Evolutionary conservation across 2,113 vertebrate genomes (phyloP).

Genomic region (Campylorhamphus procurvoides): DNA sequence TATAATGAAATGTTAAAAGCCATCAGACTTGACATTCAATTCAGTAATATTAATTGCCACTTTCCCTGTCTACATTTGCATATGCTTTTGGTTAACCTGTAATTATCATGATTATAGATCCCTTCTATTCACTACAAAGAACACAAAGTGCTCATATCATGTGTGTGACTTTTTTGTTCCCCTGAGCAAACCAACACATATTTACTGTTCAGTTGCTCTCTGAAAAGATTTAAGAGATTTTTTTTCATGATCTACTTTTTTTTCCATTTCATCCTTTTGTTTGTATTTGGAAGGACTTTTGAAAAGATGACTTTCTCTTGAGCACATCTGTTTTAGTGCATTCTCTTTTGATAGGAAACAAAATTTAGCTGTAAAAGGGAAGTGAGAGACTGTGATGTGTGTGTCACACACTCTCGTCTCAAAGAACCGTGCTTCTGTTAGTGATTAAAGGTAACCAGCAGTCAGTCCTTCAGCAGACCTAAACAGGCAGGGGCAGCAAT

Average conservation of each 20-base stretch:
- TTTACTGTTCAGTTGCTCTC: not conserved
- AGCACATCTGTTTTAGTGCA: not conserved
- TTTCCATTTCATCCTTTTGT: not conserved
- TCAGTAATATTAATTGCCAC: not conserved
- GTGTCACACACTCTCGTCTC: not conserved
- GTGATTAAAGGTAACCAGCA: constrained; percentile 9
- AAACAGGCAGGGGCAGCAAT: not conserved
- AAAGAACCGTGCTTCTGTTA: not conserved
- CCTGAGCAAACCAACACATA: not conserved
- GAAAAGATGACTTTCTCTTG: not conserved
- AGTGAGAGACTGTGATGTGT: not conserved
- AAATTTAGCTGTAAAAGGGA: not conserved
- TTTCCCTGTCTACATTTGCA: not conserved
- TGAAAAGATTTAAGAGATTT: not conserved
- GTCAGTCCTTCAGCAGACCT: not conserved
- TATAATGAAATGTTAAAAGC: not conserved
- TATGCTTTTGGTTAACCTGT: constrained; percentile 1
- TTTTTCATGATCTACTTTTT: not conserved
- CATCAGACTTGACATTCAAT: not conserved
- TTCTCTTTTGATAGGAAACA: not conserved
- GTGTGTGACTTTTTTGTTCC: not conserved
- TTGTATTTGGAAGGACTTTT: not conserved
- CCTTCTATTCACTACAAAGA: not conserved
- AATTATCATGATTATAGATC: not conserved
- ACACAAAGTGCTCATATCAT: not conserved